Conservation (phyloP, 1,140 invertebrate genomes). For the Macrostomum lignano region DNA sequence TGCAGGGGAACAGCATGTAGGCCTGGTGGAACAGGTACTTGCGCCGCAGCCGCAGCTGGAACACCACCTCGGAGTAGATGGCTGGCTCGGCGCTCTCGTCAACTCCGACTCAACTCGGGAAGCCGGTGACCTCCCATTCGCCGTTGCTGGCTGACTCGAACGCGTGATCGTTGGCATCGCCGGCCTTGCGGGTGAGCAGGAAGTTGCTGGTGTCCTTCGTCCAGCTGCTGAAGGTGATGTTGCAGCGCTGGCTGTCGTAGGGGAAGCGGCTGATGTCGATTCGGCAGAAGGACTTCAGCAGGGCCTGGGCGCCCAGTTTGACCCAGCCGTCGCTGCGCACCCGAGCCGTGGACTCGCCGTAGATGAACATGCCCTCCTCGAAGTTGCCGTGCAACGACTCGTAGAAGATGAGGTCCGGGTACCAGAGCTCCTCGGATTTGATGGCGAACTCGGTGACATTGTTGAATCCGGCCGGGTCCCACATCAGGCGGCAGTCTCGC, state of each 20-base stretch:
- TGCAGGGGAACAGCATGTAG: neutral
- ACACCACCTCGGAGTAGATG: neutral
- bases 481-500: slow-evolving; percentile 87
- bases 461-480: slow-evolving; percentile 79
- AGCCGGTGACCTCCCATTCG: neutral
- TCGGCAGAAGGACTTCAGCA: neutral
- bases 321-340: neutral
- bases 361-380: slow-evolving; percentile 3
- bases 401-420: neutral
- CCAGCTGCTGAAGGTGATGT: neutral
- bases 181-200: neutral
- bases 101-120: neutral
- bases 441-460: slow-evolving; percentile 81
- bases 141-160: neutral
- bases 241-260: neutral
- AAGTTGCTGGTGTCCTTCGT: neutral
- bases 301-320: neutral
- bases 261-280: neutral
- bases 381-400: neutral
- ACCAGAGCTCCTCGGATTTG: slow-evolving; percentile 36
- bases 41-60: neutral
- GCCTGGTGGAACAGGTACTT: neutral
- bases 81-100: neutral
- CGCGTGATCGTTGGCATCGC: neutral
- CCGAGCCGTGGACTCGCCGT: neutral